Conservation (phyloP, 1,140 invertebrate genomes). For the Bombus consobrinus region DNA sequence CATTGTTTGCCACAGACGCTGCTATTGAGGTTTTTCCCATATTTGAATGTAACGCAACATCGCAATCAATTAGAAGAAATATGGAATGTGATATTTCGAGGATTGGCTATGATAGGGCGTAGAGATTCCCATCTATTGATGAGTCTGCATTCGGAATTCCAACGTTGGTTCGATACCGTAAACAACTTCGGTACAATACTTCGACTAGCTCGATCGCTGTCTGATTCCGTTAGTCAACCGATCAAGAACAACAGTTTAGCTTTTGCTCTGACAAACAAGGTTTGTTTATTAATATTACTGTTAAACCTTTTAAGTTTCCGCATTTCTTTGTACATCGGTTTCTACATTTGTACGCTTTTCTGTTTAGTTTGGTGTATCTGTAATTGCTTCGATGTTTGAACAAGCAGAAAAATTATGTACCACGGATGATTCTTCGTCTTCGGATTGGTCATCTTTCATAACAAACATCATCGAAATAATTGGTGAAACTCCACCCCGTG, state of each 20-base stretch:
- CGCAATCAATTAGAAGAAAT: slow-evolving; percentile 80
- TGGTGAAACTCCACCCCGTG: slow-evolving; percentile 67
- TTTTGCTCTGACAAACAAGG: slow-evolving; percentile 79
- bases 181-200: slow-evolving; percentile 65
- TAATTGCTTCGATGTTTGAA: slow-evolving; percentile 77
- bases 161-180: slow-evolving; percentile 79
- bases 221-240: slow-evolving; percentile 72
- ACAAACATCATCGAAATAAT: slow-evolving; percentile 70
- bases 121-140: slow-evolving; percentile 81
- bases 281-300: slow-evolving; percentile 50
- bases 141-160: slow-evolving; percentile 83
- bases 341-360: slow-evolving; percentile 25
- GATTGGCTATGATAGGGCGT: slow-evolving; percentile 82
- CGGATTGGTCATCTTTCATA: slow-evolving; percentile 79
- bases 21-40: slow-evolving; percentile 84
- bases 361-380: slow-evolving; percentile 80
- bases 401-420: slow-evolving; percentile 75
- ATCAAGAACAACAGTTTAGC: slow-evolving; percentile 77
- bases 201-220: slow-evolving; percentile 73
- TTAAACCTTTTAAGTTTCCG: slow-evolving; percentile 6
- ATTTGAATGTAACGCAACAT: slow-evolving; percentile 79
- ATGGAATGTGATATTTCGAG: slow-evolving; percentile 83
- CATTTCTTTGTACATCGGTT: not conserved
- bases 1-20: slow-evolving; percentile 80
- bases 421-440: slow-evolving; percentile 54